phyloP scores from a whole-genome alignment of 2,113 vertebrate genomes.

The Chrysochloris asiatica region DNA sequence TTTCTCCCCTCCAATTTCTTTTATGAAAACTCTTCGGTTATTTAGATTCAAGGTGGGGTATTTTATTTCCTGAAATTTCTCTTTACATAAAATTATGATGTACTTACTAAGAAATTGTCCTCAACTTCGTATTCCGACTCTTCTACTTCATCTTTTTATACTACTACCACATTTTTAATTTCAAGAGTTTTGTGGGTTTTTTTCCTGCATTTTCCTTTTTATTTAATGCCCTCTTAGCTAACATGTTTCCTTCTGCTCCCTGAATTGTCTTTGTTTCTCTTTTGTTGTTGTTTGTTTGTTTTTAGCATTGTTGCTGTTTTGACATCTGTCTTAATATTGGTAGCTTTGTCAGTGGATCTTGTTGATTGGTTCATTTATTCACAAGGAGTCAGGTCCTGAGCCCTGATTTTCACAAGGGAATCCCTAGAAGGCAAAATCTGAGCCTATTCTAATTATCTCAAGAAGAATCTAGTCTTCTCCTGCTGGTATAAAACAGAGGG shows the following conservation, averaged over 20 bases:
- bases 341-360: background rate
- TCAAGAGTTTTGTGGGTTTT: background rate
- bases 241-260: background rate
- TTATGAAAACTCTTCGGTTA: slow-evolving; percentile 36
- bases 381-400: background rate
- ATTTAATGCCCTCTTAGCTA: background rate
- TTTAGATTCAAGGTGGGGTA: slow-evolving; percentile 11
- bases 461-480: background rate
- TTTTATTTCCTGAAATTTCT: slow-evolving; percentile 4
- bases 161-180: slow-evolving; percentile 38
- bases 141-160: too few relatives aligned
- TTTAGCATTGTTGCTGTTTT: background rate
- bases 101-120: slow-evolving; percentile 7
- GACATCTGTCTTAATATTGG: slow-evolving; percentile 3
- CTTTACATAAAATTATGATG: slow-evolving; percentile 17
- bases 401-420: background rate
- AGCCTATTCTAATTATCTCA: background rate
- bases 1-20: slow-evolving; percentile 24
- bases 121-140: background rate
- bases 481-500: background rate
- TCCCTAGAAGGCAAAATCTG: background rate
- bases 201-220: background rate
- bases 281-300: too few relatives aligned
- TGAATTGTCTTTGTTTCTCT: slow-evolving; percentile 40
- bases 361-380: background rate